These are phyloP conservation scores for Netelia fuscicornis DNA, from an alignment of 2,888 invertebrate species.

Conservation along the genomic window DNA sequence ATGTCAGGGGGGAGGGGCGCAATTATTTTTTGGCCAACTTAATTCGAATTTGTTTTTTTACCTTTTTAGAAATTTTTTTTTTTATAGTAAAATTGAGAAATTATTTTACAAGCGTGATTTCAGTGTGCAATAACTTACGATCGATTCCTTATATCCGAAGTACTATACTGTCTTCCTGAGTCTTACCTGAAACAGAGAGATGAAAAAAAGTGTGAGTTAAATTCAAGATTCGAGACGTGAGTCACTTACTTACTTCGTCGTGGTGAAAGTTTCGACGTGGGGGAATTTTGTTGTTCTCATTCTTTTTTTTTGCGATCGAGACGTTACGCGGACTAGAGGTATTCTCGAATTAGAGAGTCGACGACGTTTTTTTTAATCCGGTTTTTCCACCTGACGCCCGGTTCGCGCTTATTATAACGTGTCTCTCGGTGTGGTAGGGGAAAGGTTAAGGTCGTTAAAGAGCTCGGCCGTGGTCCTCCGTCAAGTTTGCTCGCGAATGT, in stretches of 20 bases:
- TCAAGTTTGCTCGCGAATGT: neutral
- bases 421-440: neutral
- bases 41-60: neutral
- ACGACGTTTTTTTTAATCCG: conserved; percentile 3
- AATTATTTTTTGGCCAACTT: neutral
- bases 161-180: conserved; percentile 62
- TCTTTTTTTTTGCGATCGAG: neutral
- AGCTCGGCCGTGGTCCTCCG: neutral
- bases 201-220: neutral
- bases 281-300: neutral
- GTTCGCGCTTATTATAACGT: conserved; percentile 12
- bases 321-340: neutral
- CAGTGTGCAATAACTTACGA: conserved; percentile 60
- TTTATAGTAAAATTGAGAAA: neutral
- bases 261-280: no score
- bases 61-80: neutral
- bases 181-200: conserved; percentile 63
- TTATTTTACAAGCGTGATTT: neutral
- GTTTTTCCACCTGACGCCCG: neutral
- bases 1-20: no score
- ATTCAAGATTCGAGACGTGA: neutral
- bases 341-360: conserved; percentile 20
- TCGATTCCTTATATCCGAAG: conserved; percentile 62
- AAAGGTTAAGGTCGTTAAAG: conserved; percentile 39
- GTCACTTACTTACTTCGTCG: no score